Base-by-base conservation (phyloP, 2,113 vertebrate genomes). In the Ailuropoda melanoleuca region DNA sequence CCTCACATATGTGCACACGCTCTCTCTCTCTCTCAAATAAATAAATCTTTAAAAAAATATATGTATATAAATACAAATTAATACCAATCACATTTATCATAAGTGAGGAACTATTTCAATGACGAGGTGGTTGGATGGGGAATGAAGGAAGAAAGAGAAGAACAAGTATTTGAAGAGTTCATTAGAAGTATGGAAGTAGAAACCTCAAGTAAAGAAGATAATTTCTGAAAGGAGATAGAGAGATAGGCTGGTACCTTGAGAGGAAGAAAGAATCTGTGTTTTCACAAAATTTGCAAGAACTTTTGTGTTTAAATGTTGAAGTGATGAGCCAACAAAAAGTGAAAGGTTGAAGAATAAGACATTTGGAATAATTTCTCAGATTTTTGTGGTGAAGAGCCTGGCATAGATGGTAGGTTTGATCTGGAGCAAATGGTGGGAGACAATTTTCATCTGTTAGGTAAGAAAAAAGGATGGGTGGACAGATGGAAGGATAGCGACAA, bases 231-330 rank as follows among this genome's bases (percentile, higher is more conserved):
- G 18, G 26, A 64, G 26, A 15, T 31, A 48, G 23, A 85, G 17
- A 39, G 4, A 58, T 1, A 68, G 26, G 7, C 23, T 55, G 1
- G 11, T 15, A 64, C 46, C 10, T 64, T 1, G 24, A 1, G 6
- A 12, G 48, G 2, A 24, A 39, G 6, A 19, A 72, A 91, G 37
- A 75, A 60, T 70, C 5, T 87, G 1, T 75, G 82, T 75, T 34
- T 50, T 29, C 11, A 19, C 5, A 64, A 81, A 72, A 62, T 55
- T 12, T 92, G 15, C 1, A 68, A 53, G 34, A 50, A 68, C 43
- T 3, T 75, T 70, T 77, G 39, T 43, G 10, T 53, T 89, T 70
- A 88, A 92, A 82, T 72, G 10, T 84, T 83, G 26, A 87, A 58
- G 15, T 68, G 53, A 84, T 78, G 26, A 60, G 21, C 1, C 60